Percentiles rank a stretch among this genome's conserved stretches.
Evolutionary conservation across 2,888 invertebrate species (phyloP).

Genomic region (Yponomeuta malinellus): DNA sequence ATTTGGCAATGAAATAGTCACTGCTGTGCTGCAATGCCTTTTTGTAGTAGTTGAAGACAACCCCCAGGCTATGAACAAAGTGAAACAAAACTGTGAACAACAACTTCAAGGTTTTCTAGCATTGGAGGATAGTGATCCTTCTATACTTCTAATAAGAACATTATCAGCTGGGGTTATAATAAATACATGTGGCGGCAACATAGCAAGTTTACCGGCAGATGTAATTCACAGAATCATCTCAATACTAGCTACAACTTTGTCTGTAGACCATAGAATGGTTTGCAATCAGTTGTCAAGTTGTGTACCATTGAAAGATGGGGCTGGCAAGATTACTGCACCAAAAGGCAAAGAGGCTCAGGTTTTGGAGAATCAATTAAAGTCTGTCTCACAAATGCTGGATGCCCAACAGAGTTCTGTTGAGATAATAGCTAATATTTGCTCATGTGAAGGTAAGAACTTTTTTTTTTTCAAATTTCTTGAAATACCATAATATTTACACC

Average conservation of each 20-base stretch:
- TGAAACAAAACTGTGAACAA: constrained; percentile 66
- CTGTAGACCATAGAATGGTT: constrained; percentile 68
- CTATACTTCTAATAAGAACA: constrained; percentile 68
- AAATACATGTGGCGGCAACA: constrained; percentile 65
- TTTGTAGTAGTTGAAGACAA: constrained; percentile 85
- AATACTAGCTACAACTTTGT: constrained; percentile 69
- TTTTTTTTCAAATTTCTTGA: neutral
- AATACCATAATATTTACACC: no score
- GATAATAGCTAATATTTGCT: constrained; percentile 82
- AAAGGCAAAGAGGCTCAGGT: constrained; percentile 55
- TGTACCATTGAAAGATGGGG: constrained; percentile 53
- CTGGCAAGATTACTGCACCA: constrained; percentile 41
- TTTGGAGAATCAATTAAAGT: constrained; percentile 64
- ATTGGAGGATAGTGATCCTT: constrained; percentile 54
- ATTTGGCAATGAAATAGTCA: constrained; percentile 75
- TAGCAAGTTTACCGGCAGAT: constrained; percentile 53
- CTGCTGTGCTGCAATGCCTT: constrained; percentile 79
- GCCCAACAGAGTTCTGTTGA: constrained; percentile 82
- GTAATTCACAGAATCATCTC: constrained; percentile 66
- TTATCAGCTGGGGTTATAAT: constrained; percentile 76
- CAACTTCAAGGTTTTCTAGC: constrained; percentile 56
- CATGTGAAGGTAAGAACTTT: constrained; percentile 72
- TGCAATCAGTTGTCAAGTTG: constrained; percentile 67
- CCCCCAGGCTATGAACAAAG: constrained; percentile 67
- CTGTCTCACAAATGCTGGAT: constrained; percentile 74